Evolutionary conservation across 2,113 vertebrate genomes (phyloP).

Genomic region (Alexandromys fortis): DNA sequence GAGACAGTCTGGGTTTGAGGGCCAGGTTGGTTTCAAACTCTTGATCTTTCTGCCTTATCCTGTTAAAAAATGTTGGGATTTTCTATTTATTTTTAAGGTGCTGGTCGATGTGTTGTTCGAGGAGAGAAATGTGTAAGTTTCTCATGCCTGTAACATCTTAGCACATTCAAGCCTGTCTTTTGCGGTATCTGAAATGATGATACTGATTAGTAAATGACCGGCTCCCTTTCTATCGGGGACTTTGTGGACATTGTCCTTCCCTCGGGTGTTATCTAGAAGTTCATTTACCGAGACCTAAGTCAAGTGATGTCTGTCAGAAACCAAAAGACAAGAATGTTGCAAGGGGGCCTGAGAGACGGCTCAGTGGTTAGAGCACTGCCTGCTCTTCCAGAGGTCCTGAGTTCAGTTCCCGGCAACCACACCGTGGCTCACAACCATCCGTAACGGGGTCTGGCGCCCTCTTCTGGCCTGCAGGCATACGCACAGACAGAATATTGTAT

Average conservation of each 20-base stretch:
- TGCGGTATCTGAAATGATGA: not conserved
- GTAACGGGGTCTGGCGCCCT: too few species aligned
- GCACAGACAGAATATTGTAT: too few species aligned
- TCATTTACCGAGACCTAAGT: slow-evolving; percentile 59
- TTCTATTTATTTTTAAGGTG: slow-evolving; percentile 46
- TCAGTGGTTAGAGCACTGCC: too few species aligned
- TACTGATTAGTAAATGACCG: slow-evolving; percentile 30
- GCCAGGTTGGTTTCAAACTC: not conserved
- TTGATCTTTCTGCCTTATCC: not conserved
- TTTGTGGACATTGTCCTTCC: slow-evolving; percentile 24
- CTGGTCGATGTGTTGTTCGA: not conserved
- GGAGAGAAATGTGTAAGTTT: slow-evolving; percentile 26
- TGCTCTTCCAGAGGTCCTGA: too few species aligned
- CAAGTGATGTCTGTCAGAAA: not conserved
- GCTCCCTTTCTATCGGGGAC: not conserved
- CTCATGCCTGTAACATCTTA: not conserved
- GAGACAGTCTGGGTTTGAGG: not conserved
- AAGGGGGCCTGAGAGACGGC: too few species aligned
- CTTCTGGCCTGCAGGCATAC: too few species aligned
- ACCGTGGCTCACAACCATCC: too few species aligned
- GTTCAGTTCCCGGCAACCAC: too few species aligned
- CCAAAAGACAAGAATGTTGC: slow-evolving; percentile 37
- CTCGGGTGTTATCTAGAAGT: slow-evolving; percentile 37
- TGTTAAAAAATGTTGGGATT: not conserved
- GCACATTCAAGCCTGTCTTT: not conserved